Evolutionary conservation across 2,113 vertebrate genomes (phyloP).

Genomic region (Bufo gargarizans): DNA sequence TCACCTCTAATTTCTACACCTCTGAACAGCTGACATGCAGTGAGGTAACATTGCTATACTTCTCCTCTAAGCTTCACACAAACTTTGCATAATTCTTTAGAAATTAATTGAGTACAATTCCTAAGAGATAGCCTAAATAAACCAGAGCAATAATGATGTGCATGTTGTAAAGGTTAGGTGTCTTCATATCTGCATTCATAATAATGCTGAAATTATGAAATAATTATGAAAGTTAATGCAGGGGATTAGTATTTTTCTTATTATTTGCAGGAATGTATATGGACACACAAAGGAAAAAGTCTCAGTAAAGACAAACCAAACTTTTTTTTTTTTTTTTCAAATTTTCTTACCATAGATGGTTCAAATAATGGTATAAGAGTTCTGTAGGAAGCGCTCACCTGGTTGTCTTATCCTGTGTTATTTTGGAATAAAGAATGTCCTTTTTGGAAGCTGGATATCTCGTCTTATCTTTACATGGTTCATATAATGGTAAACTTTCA

Average conservation of each 20-base stretch:
- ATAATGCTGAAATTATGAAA: not conserved
- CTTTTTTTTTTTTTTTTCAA: not conserved
- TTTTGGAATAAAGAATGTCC: too few relatives aligned
- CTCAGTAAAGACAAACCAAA: not conserved
- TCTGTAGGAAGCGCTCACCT: too few relatives aligned
- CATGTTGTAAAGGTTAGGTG: not conserved
- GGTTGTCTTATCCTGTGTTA: too few relatives aligned
- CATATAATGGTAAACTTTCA: too few relatives aligned
- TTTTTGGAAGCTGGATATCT: too few relatives aligned
- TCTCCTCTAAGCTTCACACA: not conserved
- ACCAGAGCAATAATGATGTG: not conserved
- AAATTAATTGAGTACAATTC: not conserved
- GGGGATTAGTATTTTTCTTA: not conserved
- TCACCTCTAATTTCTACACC: not conserved
- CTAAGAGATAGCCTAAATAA: not conserved
- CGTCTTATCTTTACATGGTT: too few relatives aligned
- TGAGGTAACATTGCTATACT: not conserved
- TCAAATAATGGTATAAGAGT: too few relatives aligned
- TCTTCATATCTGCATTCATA: not conserved
- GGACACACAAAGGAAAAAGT: not conserved
- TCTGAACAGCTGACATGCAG: not conserved
- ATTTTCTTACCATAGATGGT: too few relatives aligned
- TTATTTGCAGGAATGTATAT: not conserved
- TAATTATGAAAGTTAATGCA: not conserved
- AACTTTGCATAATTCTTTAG: not conserved